phyloP scores from a whole-genome alignment of 2,797 vertebrate genomes.

The Adrianichthys oophorus region DNA sequence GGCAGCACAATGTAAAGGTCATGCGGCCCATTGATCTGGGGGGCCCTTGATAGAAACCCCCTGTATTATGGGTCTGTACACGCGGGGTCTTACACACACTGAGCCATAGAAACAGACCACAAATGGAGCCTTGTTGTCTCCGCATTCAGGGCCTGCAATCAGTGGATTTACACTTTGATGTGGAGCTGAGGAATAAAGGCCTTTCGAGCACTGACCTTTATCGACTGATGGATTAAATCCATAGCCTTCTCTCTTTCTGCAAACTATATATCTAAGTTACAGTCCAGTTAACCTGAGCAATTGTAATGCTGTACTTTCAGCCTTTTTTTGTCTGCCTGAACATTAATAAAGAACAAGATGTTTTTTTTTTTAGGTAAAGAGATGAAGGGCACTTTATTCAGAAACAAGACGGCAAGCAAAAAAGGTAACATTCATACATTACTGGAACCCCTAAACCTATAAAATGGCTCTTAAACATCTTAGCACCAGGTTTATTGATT shows the following conservation, averaged over 20 bases:
- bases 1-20: slow-evolving; percentile 79
- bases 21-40: slow-evolving; percentile 81
- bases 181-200: slow-evolving; percentile 81
- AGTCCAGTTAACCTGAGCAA: slow-evolving; percentile 60
- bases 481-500: too few species aligned
- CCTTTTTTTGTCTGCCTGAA: slow-evolving; percentile 51
- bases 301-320: slow-evolving; percentile 56
- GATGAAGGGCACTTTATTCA: slow-evolving; percentile 26
- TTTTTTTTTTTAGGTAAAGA: slow-evolving; percentile 36
- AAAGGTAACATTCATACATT: slow-evolving; percentile 2
- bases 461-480: background rate
- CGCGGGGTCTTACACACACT: slow-evolving; percentile 75
- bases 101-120: slow-evolving; percentile 78
- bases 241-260: slow-evolving; percentile 59
- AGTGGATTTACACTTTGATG: slow-evolving; percentile 83
- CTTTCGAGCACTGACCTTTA: slow-evolving; percentile 82
- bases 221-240: slow-evolving; percentile 80
- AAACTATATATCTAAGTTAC: slow-evolving; percentile 78
- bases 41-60: slow-evolving; percentile 76
- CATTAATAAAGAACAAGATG: slow-evolving; percentile 31
- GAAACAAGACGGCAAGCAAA: slow-evolving; percentile 11
- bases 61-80: slow-evolving; percentile 73
- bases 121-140: slow-evolving; percentile 80
- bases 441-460: background rate
- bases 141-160: slow-evolving; percentile 81